Evolutionary conservation across 35 echinoderm and acorn worm genomes (phyloP).

Genomic region (Ptychodera flava): DNA sequence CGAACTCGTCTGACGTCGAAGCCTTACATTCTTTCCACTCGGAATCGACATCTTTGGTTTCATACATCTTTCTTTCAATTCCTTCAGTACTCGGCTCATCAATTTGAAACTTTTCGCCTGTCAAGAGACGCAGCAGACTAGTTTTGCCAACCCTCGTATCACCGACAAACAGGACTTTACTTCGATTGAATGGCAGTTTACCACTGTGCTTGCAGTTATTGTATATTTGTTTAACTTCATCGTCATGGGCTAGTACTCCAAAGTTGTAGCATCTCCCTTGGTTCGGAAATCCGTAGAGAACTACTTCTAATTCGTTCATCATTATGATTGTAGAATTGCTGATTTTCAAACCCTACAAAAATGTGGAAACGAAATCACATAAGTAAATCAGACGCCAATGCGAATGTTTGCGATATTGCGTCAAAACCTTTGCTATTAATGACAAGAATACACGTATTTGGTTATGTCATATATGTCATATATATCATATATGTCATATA

Average conservation of each 20-base stretch:
- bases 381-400: too few relatives aligned
- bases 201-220: background rate
- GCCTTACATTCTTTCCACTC: background rate
- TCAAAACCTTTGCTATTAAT: too few relatives aligned
- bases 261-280: background rate
- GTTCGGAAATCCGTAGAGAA: too few relatives aligned
- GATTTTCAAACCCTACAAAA: too few relatives aligned
- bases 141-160: background rate
- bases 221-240: background rate
- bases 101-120: background rate
- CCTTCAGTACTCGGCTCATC: background rate
- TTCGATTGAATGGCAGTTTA: background rate
- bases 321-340: too few relatives aligned
- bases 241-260: background rate
- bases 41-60: background rate
- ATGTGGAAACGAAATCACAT: too few relatives aligned
- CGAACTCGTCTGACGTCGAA: background rate
- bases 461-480: too few relatives aligned
- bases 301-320: too few relatives aligned
- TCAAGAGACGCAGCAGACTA: background rate
- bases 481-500: too few relatives aligned
- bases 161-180: background rate
- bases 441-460: too few relatives aligned
- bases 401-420: too few relatives aligned
- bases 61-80: background rate